A percentile compares a stretch with the other conserved stretches of the same genome.
Evolutionary conservation across 2,113 vertebrate species (phyloP).

Genomic region (Dasypus novemcinctus): DNA sequence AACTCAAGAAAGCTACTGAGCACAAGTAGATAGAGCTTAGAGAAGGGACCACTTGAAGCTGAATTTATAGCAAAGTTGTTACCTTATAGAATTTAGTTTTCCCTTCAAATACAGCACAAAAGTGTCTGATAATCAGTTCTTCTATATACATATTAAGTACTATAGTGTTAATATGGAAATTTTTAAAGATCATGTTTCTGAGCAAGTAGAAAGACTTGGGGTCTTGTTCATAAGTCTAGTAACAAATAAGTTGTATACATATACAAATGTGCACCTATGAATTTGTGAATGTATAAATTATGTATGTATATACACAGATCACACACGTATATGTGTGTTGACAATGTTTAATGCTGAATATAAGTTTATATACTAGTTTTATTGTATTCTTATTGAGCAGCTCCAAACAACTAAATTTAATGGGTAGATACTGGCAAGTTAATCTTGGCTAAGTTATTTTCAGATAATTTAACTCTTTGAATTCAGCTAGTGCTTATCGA

Average conservation of each 20-base stretch:
- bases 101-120: not conserved
- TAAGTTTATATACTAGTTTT: too few relatives aligned
- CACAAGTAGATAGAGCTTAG: not conserved
- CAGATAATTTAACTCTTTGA: not conserved
- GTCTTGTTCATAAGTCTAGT: not conserved
- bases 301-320: too few relatives aligned
- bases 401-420: too few relatives aligned
- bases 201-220: not conserved
- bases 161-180: not conserved
- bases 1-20: not conserved
- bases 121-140: not conserved
- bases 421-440: too few relatives aligned
- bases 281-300: not conserved
- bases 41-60: accelerated
- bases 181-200: slow-evolving; percentile 1
- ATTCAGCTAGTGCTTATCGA: not conserved
- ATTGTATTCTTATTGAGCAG: too few relatives aligned
- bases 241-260: not conserved
- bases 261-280: not conserved
- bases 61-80: not conserved
- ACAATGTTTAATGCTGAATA: too few relatives aligned
- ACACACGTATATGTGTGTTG: not conserved
- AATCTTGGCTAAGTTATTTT: not conserved
- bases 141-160: not conserved
- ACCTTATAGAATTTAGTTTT: not conserved